These are phyloP conservation scores for Anoncus sp. DNA, from an alignment of 2,888 invertebrate genomes.

Conservation along the genomic window DNA sequence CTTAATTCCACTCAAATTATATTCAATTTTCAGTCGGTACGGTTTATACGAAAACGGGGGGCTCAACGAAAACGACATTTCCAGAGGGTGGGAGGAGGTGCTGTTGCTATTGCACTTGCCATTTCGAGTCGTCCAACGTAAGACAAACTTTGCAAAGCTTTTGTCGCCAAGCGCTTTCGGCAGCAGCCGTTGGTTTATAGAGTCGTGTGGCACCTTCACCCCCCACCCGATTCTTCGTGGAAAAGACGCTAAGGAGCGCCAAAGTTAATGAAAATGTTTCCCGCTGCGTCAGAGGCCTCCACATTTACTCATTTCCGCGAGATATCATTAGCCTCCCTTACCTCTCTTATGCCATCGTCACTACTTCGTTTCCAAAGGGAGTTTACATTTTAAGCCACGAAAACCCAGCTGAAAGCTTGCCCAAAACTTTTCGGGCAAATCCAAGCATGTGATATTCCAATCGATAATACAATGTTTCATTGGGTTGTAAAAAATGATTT, in stretches of 20 bases:
- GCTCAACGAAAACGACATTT: slow-evolving; percentile 36
- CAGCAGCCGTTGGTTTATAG: slow-evolving; percentile 4
- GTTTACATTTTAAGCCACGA: slow-evolving; percentile 57
- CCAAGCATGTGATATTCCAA: slow-evolving; percentile 26
- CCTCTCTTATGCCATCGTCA: slow-evolving; percentile 14
- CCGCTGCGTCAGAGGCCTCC: slow-evolving; percentile 74
- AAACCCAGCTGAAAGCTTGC: slow-evolving; percentile 46
- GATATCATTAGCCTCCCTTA: slow-evolving; percentile 67
- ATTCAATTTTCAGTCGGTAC: slow-evolving; percentile 23
- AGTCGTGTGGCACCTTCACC: slow-evolving; percentile 34
- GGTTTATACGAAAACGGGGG: slow-evolving; percentile 23
- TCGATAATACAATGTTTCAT: slow-evolving; percentile 44
- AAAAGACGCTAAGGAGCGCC: slow-evolving; percentile 64
- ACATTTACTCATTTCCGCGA: slow-evolving; percentile 71
- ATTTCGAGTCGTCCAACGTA: slow-evolving; percentile 46
- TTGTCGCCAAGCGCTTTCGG: background rate
- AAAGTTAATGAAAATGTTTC: slow-evolving; percentile 79
- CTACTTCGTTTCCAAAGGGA: slow-evolving; percentile 29
- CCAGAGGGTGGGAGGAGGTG: slow-evolving; percentile 13
- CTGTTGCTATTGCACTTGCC: slow-evolving; percentile 42
- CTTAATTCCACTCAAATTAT: slow-evolving; percentile 11
- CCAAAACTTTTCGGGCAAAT: slow-evolving; percentile 43
- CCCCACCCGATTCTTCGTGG: slow-evolving; percentile 45
- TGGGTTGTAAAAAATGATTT: slow-evolving; percentile 1
- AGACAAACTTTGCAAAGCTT: slow-evolving; percentile 58